Conservation (phyloP, 2,888 invertebrate genomes). For the Agonopterix heracliana region DNA sequence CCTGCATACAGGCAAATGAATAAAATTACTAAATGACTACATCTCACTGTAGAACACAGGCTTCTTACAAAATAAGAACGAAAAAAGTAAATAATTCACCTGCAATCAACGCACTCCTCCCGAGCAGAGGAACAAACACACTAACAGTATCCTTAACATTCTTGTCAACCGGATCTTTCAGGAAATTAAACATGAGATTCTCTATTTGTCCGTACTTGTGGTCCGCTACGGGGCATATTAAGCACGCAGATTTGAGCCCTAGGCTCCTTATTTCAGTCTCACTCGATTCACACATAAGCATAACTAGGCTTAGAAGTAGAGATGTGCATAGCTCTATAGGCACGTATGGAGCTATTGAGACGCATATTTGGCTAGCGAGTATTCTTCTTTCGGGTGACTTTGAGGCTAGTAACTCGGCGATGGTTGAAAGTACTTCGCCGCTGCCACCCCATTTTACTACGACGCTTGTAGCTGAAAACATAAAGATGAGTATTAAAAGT, state of each 20-base stretch:
- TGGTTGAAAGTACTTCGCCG: slow-evolving; percentile 60
- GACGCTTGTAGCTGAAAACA: slow-evolving; percentile 64
- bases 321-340: slow-evolving; percentile 67
- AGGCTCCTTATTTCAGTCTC: slow-evolving; percentile 55
- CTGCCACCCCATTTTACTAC: slow-evolving; percentile 69
- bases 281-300: slow-evolving; percentile 67
- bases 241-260: slow-evolving; percentile 57
- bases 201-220: slow-evolving; percentile 64
- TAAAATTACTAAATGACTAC: no score
- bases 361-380: slow-evolving; percentile 61
- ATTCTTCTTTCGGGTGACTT: slow-evolving; percentile 51
- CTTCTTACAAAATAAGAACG: not conserved
- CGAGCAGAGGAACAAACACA: slow-evolving; percentile 59
- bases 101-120: slow-evolving; percentile 57
- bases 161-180: slow-evolving; percentile 56
- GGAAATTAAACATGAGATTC: slow-evolving; percentile 59
- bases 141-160: slow-evolving; percentile 57
- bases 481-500: slow-evolving; percentile 28
- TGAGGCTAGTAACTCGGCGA: slow-evolving; percentile 59
- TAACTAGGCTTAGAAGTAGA: slow-evolving; percentile 57
- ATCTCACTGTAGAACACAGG: not conserved
- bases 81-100: slow-evolving; percentile 31
- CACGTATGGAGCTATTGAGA: slow-evolving; percentile 62
- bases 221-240: slow-evolving; percentile 60
- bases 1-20: no score